Evolutionary conservation across 2,797 vertebrate species (phyloP).

Genomic region (Enteromius afrohamiltoni): DNA sequence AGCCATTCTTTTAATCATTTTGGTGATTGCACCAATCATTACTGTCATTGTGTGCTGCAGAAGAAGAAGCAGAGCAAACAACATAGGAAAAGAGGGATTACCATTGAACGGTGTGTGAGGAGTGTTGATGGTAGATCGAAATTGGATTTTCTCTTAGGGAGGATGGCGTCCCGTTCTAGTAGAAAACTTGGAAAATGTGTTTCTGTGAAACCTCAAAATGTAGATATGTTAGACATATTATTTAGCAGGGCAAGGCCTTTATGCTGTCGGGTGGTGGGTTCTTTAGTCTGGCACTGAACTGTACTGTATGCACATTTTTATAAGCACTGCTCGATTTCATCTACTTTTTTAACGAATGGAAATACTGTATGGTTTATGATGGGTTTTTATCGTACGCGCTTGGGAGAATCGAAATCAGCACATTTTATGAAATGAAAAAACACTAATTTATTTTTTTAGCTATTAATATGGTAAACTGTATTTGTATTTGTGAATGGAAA

Average conservation of each 20-base stretch:
- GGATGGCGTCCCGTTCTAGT: slow-evolving; percentile 56
- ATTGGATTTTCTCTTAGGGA: slow-evolving; percentile 44
- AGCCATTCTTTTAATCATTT: slow-evolving; percentile 68
- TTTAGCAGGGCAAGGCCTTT: slow-evolving; percentile 30
- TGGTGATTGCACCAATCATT: slow-evolving; percentile 69
- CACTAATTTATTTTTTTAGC: slow-evolving; percentile 57
- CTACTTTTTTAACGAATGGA: slow-evolving; percentile 39
- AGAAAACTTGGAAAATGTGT: slow-evolving; percentile 70
- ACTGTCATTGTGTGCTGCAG: slow-evolving; percentile 76
- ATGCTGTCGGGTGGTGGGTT: slow-evolving; percentile 59
- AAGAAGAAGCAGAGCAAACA: slow-evolving; percentile 62
- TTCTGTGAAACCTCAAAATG: slow-evolving; percentile 84
- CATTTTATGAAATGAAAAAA: slow-evolving; percentile 64
- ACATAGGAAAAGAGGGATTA: slow-evolving; percentile 65
- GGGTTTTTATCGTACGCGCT: slow-evolving; percentile 16
- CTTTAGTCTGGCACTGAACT: slow-evolving; percentile 46
- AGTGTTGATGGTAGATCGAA: slow-evolving; percentile 49
- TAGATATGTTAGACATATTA: slow-evolving; percentile 52
- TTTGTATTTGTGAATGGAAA: slow-evolving; percentile 46
- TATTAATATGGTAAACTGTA: slow-evolving; percentile 42
- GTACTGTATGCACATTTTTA: slow-evolving; percentile 52
- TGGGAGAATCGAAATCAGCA: slow-evolving; percentile 36
- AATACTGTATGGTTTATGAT: slow-evolving; percentile 22
- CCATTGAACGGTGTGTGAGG: slow-evolving; percentile 67
- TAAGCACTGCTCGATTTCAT: slow-evolving; percentile 52